A percentile compares a stretch with the other conserved stretches of the same genome.
Conservation (phyloP, 2,113 vertebrate genomes). For the Phasianus colchicus region DNA sequence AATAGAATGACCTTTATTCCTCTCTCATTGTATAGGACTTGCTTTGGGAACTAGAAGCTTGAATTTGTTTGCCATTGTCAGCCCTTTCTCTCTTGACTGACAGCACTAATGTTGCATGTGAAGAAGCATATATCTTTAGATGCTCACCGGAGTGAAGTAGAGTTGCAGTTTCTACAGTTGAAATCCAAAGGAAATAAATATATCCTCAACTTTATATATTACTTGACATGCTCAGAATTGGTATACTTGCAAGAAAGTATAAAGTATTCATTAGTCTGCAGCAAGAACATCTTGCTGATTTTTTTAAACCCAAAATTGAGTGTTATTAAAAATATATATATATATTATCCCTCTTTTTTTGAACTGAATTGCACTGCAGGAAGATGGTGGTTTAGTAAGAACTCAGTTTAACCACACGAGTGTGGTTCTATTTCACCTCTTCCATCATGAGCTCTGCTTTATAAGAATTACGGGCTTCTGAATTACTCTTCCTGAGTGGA, state of each 20-base stretch:
- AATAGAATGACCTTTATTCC: rapidly evolving
- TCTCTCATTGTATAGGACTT: neutral
- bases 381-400: neutral
- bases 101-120: too few species aligned
- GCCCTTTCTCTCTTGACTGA: neutral
- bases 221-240: neutral
- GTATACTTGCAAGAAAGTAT: neutral
- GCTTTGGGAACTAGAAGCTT: neutral
- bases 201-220: neutral
- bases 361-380: neutral
- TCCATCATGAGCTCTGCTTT: neutral
- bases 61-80: neutral
- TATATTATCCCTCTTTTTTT: too few species aligned
- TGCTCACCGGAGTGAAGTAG: neutral
- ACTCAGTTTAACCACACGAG: neutral
- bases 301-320: neutral
- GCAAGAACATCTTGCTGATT: neutral
- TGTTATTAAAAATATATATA: too few species aligned
- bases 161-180: neutral
- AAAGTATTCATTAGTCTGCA: neutral
- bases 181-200: neutral
- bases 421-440: neutral
- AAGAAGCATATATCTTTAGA: neutral
- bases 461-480: neutral
- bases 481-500: neutral